Conservation (phyloP, 1,140 invertebrate genomes). For the Wiebesia pumilae region DNA sequence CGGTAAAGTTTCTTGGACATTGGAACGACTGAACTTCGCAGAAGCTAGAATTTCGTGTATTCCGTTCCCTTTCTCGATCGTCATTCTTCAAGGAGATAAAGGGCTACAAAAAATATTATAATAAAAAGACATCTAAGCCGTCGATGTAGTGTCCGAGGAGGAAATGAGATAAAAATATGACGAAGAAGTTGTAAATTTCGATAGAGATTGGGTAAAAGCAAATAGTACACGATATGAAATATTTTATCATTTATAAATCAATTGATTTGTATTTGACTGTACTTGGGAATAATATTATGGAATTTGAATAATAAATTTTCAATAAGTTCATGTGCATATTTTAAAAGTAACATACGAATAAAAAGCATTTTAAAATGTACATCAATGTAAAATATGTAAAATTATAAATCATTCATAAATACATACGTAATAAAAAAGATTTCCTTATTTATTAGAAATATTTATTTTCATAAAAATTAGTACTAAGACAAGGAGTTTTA, state of each 20-base stretch:
- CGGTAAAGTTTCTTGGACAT: slow-evolving; percentile 58
- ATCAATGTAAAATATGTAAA: too few relatives aligned
- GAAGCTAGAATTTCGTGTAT: slow-evolving; percentile 56
- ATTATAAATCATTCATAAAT: too few relatives aligned
- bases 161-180: slow-evolving; percentile 52
- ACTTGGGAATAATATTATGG: background rate
- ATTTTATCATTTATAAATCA: slow-evolving; percentile 1
- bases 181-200: slow-evolving; percentile 38
- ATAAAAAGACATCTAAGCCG: slow-evolving; percentile 24
- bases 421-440: too few relatives aligned
- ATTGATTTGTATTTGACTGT: background rate
- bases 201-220: slow-evolving; percentile 23
- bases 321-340: background rate
- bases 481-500: too few relatives aligned
- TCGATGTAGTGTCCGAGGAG: background rate
- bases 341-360: too few relatives aligned
- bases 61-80: slow-evolving; percentile 52
- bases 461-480: too few relatives aligned
- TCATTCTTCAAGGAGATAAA: slow-evolving; percentile 57
- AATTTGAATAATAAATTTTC: background rate
- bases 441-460: too few relatives aligned
- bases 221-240: background rate
- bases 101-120: slow-evolving; percentile 31
- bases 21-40: slow-evolving; percentile 61
- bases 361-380: too few relatives aligned